Percentiles rank a stretch among this genome's conserved stretches.
Evolutionary conservation across 2,113 vertebrate species (phyloP).

Genomic region (Halichoeres trimaculatus): DNA sequence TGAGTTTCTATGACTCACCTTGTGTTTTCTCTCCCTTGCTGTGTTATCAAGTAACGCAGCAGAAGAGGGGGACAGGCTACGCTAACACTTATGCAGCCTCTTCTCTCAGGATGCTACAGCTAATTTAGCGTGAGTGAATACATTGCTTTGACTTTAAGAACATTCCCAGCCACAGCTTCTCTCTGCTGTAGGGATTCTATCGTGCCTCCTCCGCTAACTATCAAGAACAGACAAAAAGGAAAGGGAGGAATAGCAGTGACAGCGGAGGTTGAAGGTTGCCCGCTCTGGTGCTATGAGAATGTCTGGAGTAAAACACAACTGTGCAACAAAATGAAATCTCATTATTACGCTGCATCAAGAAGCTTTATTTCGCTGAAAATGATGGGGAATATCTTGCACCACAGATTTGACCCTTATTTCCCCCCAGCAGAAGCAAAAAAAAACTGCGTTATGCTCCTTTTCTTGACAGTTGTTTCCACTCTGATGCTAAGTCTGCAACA

Average conservation of each 20-base stretch:
- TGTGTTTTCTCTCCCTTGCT: conserved; percentile 25
- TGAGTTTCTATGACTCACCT: conserved; percentile 55
- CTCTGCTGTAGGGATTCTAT: conserved; percentile 29
- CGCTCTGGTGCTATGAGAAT: neutral
- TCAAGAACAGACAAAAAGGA: neutral
- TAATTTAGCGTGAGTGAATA: conserved; percentile 44
- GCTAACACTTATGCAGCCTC: neutral
- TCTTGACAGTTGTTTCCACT: conserved; percentile 46
- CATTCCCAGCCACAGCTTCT: conserved; percentile 17
- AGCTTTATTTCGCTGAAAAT: conserved; percentile 13
- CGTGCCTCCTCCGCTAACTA: conserved; percentile 26
- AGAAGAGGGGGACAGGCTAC: conserved; percentile 29
- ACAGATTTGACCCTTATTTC: conserved; percentile 19
- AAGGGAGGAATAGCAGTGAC: neutral
- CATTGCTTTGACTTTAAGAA: conserved; percentile 45
- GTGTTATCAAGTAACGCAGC: conserved; percentile 24
- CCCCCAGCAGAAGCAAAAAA: conserved; percentile 16
- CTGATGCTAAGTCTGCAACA: conserved; percentile 38
- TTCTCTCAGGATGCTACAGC: conserved; percentile 28
- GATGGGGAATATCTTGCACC: conserved; percentile 10
- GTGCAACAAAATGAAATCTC: conserved; percentile 23
- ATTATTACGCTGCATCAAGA: conserved; percentile 7
- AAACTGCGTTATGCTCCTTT: conserved; percentile 44
- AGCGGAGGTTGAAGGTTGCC: conserved; percentile 17
- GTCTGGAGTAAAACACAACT: neutral